Conservation (phyloP, 2,888 invertebrate genomes). For the Philonicus albiceps region DNA sequence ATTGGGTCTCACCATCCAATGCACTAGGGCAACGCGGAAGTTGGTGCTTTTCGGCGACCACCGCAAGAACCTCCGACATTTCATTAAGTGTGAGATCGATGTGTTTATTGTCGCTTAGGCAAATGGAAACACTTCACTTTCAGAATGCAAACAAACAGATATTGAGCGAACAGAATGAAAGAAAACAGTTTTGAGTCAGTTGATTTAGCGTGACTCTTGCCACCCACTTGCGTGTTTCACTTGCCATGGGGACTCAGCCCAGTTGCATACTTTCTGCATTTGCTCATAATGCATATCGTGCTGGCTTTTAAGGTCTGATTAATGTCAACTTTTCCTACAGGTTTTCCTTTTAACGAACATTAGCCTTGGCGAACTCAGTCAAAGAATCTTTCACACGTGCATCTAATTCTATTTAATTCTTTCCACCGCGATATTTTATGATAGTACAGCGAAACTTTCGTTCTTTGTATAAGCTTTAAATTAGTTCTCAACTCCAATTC, state of each 20-base stretch:
- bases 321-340: neutral
- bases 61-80: neutral
- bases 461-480: too few relatives aligned
- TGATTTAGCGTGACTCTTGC: neutral
- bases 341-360: neutral
- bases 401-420: neutral
- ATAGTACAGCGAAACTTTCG: neutral
- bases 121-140: conserved; percentile 31
- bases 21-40: conserved; percentile 23
- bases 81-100: conserved; percentile 27
- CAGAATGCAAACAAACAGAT: conserved; percentile 28
- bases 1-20: neutral
- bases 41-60: neutral
- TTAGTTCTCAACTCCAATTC: too few relatives aligned
- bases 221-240: neutral
- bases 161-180: conserved; percentile 3
- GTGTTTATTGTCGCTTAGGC: conserved; percentile 33
- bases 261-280: neutral
- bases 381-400: neutral
- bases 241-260: neutral
- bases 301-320: neutral
- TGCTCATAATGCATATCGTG: neutral
- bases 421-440: neutral
- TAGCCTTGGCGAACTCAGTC: neutral
- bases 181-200: neutral